These are phyloP conservation scores for Xylota sylvarum DNA, from an alignment of 2,888 invertebrate genomes.

Conservation along the genomic window DNA sequence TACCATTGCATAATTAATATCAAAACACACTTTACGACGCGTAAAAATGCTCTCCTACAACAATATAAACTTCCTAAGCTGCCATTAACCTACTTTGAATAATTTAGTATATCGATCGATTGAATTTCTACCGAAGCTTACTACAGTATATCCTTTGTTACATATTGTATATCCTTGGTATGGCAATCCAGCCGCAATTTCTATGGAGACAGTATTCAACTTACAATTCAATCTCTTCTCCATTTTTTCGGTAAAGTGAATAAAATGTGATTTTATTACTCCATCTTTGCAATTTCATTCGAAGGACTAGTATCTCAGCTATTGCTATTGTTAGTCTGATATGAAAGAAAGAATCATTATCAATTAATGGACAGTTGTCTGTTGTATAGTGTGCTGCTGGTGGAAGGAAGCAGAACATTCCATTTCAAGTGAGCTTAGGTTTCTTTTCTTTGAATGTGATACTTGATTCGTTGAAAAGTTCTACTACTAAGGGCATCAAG, in stretches of 20 bases:
- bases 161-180: conserved; percentile 10
- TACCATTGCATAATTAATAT: conserved; percentile 60
- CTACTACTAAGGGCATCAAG: not conserved
- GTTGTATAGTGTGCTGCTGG: not conserved
- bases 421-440: conserved; percentile 35
- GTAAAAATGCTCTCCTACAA: conserved; percentile 9
- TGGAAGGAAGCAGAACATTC: conserved; percentile 1
- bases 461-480: conserved; percentile 22
- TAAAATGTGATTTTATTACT: conserved; percentile 49
- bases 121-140: not conserved
- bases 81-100: conserved; percentile 71
- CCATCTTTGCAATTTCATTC: conserved; percentile 15
- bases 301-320: not conserved
- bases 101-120: conserved; percentile 62
- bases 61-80: conserved; percentile 41
- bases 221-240: conserved; percentile 29
- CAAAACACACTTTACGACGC: conserved; percentile 49
- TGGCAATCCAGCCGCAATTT: not conserved
- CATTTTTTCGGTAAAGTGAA: not conserved
- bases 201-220: conserved; percentile 17
- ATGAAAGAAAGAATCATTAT: conserved; percentile 50
- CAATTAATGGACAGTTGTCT: conserved; percentile 45
- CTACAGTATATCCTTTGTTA: not conserved
- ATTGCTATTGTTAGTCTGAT: conserved; percentile 5
- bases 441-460: conserved; percentile 9